Evolutionary conservation across 2,113 vertebrate genomes (phyloP).

Genomic region (Chrysemys picta): DNA sequence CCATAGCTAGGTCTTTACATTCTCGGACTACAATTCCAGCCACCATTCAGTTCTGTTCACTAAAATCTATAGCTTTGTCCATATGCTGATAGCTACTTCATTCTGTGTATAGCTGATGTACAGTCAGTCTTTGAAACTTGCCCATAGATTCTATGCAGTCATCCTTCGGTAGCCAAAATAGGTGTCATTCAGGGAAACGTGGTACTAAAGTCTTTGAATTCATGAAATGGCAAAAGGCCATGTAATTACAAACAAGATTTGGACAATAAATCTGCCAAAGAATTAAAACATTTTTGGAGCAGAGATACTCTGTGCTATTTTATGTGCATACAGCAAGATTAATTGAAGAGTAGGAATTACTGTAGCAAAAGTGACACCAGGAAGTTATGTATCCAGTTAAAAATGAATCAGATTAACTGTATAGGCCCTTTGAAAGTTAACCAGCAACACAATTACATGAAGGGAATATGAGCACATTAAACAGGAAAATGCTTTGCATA

Average conservation of each 20-base stretch:
- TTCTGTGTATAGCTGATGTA: too few species aligned
- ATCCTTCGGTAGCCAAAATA: background rate
- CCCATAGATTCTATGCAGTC: too few species aligned
- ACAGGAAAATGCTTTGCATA: background rate
- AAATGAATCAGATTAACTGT: background rate
- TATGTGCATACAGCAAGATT: background rate
- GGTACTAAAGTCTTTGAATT: background rate
- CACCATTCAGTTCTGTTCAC: background rate
- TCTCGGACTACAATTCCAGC: background rate
- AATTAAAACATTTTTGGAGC: background rate
- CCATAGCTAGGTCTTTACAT: background rate
- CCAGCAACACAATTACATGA: too few species aligned
- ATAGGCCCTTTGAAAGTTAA: background rate
- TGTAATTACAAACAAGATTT: background rate
- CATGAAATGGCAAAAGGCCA: background rate
- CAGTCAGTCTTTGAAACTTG: too few species aligned
- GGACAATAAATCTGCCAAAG: background rate
- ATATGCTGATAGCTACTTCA: background rate
- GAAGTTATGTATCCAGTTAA: background rate
- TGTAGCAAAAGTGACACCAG: background rate
- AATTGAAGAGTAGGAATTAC: background rate
- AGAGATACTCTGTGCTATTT: background rate
- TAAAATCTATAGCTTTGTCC: background rate
- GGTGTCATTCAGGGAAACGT: background rate
- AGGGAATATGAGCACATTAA: background rate